A percentile compares a stretch with the other conserved stretches of the same genome.
These are phyloP conservation scores for Caradrina kadenii DNA, from an alignment of 2,888 invertebrate genomes.

Conservation along the genomic window DNA sequence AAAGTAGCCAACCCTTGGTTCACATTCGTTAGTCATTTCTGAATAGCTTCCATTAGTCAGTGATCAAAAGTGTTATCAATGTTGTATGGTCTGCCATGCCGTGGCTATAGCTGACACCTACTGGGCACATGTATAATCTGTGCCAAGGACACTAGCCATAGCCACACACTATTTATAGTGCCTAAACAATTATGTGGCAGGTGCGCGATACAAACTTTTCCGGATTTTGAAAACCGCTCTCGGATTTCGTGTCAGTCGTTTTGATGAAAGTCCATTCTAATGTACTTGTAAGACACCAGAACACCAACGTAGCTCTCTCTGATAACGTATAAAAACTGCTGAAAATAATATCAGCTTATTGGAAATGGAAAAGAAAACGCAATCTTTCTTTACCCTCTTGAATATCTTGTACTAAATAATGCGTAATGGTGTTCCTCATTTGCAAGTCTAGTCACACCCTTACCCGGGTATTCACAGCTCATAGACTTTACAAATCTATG, in stretches of 20 bases:
- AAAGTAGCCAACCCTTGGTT: background rate
- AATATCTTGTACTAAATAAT: background rate
- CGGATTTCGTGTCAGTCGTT: background rate
- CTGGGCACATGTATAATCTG: slow-evolving; percentile 1
- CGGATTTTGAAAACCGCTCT: too few relatives aligned
- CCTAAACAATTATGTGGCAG: too few relatives aligned
- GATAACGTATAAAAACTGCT: too few relatives aligned
- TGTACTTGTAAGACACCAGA: background rate
- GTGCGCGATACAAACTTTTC: too few relatives aligned
- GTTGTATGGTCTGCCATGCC: background rate
- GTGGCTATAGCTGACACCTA: background rate
- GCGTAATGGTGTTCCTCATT: background rate
- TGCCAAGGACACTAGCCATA: slow-evolving; percentile 21
- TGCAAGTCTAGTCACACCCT: slow-evolving; percentile 17
- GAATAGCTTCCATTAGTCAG: background rate
- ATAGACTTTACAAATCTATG: slow-evolving; percentile 35
- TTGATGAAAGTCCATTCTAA: background rate
- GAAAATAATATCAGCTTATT: too few relatives aligned
- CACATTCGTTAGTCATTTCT: background rate
- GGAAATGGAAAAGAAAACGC: too few relatives aligned
- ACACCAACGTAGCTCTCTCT: background rate
- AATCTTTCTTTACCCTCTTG: too few relatives aligned
- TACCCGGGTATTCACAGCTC: slow-evolving; percentile 23
- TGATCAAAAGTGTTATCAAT: background rate
- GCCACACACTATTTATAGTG: background rate